These are phyloP conservation scores for Pempheris klunzingeri DNA, from an alignment of 2,797 vertebrate genomes.

Conservation along the genomic window DNA sequence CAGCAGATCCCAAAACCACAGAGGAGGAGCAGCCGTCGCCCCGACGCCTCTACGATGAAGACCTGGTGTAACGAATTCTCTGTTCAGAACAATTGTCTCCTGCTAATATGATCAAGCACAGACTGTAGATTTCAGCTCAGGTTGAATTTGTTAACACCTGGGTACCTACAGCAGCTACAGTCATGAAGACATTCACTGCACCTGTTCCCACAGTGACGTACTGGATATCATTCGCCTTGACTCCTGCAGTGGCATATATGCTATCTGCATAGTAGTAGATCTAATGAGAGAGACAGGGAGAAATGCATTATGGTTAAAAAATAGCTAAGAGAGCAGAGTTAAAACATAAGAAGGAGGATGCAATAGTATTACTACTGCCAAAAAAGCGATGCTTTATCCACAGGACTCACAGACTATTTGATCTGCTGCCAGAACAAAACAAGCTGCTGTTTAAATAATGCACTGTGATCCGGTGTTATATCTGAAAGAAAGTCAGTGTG, in stretches of 20 bases:
- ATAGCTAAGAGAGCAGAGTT: neutral
- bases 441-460: neutral
- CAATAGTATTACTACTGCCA: neutral
- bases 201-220: constrained; percentile 93
- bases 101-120: constrained; percentile 8
- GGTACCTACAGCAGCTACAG: constrained; percentile 86
- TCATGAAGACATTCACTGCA: constrained; percentile 93
- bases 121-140: neutral
- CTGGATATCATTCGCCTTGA: constrained; percentile 83
- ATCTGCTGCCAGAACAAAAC: neutral
- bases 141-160: neutral
- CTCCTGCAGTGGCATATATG: constrained; percentile 90
- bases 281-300: constrained; percentile 78
- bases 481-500: constrained; percentile 11
- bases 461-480: neutral
- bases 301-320: neutral
- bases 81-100: constrained; percentile 1
- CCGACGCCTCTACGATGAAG: constrained; percentile 91
- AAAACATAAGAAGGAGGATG: neutral
- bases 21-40: constrained; percentile 90
- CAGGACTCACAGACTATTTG: neutral
- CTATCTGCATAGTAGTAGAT: constrained; percentile 95
- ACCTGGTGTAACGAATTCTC: constrained; percentile 79
- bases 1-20: constrained; percentile 91
- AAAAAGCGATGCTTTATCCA: neutral